A percentile compares a stretch with the other conserved stretches of the same genome.
These are phyloP conservation scores for Cotesia typhae DNA, from an alignment of 1,140 invertebrate genomes.

Conservation along the genomic window DNA sequence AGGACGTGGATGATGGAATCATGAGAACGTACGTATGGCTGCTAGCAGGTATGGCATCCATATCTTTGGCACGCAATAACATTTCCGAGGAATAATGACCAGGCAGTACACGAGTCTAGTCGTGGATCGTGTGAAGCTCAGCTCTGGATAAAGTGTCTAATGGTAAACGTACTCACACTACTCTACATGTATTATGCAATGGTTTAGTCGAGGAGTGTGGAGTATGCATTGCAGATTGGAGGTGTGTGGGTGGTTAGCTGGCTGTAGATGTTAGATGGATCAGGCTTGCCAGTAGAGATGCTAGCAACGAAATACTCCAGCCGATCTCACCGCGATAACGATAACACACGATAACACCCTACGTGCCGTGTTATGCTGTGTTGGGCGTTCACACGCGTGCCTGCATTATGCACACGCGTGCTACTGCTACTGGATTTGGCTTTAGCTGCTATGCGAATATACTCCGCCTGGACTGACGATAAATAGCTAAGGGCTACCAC, in stretches of 20 bases:
- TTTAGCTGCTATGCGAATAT: too few species aligned
- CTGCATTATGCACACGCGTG: conserved; percentile 25
- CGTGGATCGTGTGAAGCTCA: background rate
- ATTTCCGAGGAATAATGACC: conserved; percentile 22
- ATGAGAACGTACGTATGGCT: too few species aligned
- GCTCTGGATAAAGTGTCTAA: background rate
- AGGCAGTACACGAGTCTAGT: background rate
- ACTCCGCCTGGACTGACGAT: background rate
- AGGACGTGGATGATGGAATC: too few species aligned
- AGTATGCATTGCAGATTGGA: too few species aligned
- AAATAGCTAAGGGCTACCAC: background rate
- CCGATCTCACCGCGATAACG: conserved; percentile 16
- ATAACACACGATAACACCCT: conserved; percentile 26
- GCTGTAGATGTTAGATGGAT: too few species aligned
- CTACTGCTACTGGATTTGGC: background rate
- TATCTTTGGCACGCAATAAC: conserved; percentile 16
- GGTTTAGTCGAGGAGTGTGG: too few species aligned
- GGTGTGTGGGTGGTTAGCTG: too few species aligned
- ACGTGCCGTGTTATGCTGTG: conserved; percentile 7
- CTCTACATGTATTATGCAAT: background rate
- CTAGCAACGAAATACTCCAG: background rate
- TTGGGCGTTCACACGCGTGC: conserved; percentile 21
- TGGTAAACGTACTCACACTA: too few species aligned
- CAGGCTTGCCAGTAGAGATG: too few species aligned
- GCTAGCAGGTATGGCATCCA: background rate